Base-by-base conservation (phyloP, 1,140 invertebrate genomes). In the Metopolophium dirhodum region DNA sequence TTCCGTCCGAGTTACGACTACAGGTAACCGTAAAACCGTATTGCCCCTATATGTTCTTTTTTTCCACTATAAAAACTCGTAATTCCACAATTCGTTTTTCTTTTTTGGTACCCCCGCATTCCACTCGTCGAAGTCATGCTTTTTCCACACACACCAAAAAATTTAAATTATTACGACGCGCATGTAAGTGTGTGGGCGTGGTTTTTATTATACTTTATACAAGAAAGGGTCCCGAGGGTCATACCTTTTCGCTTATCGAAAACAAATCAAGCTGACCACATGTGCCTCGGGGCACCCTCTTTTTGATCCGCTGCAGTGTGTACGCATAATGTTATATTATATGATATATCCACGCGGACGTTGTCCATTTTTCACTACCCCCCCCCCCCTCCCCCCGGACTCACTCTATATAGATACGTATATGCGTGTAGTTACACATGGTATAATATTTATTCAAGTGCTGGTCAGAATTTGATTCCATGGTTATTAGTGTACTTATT, bases 221-320 rank as follows among this genome's bases (percentile, higher is more conserved):
- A 89, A 89, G 88, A 89, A 89, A 93, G 91, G 91, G 82, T 93
- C 91, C 49, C 91, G 47, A 57, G 91, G 91, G 91, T 93, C 91
- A 47, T 93, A 93, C 91, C 91, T 93, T 93, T 93, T 93, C 91
- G 91, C 91, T 93, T 93, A 93, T 93, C 91, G 91, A 93, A 93
- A 93, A 93, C 91, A 93, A 93, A 93, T 93, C 91, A 93, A 93
- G 91, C 91, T 93, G 91, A 93, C 91, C 91, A 93, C 77, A 93
- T 93, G 91, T 93, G 91, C 77, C 91, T 83, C 77, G 49, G 49
- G 35, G 68, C 77, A 93, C 91, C 91, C 91, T 93, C 82, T 54
- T 85, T 93, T 86, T 93, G 91, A 85, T 93, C 91, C 91, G 91
- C 91, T 82, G 91, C 26, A 41, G 54, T 61, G 54, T 61, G 23